Evolutionary conservation across 2,113 vertebrate genomes (phyloP).

Genomic region (Rousettus leschenaultii): DNA sequence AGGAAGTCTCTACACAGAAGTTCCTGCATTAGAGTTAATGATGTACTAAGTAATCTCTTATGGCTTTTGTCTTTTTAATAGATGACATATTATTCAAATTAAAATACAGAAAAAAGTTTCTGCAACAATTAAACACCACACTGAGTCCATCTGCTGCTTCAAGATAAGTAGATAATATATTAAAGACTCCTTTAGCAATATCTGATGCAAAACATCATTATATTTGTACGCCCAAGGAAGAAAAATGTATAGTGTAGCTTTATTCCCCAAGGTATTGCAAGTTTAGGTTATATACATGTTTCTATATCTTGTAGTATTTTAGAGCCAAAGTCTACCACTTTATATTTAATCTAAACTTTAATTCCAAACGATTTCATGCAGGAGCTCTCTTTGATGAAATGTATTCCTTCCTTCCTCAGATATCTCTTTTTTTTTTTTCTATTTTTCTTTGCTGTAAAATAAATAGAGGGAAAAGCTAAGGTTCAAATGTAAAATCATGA

Average conservation of each 20-base stretch:
- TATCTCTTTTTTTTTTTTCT: background rate
- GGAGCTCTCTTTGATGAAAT: background rate
- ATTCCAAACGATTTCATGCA: background rate
- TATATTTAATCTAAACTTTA: background rate
- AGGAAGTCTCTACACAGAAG: background rate
- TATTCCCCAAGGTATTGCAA: background rate
- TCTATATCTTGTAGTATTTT: background rate
- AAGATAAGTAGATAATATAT: constrained; percentile 12
- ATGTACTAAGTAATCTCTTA: constrained; percentile 31
- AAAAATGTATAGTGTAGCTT: background rate
- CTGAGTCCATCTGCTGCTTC: background rate
- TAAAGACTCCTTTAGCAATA: background rate
- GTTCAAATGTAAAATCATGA: background rate
- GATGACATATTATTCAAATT: constrained; percentile 46
- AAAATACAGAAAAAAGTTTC: constrained; percentile 27
- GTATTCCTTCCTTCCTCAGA: background rate
- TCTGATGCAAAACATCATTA: background rate
- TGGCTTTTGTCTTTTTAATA: constrained; percentile 47
- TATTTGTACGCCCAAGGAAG: background rate
- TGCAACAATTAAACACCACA: constrained; percentile 20
- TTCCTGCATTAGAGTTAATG: constrained; percentile 37
- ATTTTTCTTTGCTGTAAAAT: background rate
- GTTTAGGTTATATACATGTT: background rate
- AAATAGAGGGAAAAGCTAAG: background rate
- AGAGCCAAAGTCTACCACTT: background rate